Percentiles rank a stretch among this genome's conserved stretches.
Conservation (phyloP, 2,797 vertebrate species). For the Euphonia xanthogaster region DNA sequence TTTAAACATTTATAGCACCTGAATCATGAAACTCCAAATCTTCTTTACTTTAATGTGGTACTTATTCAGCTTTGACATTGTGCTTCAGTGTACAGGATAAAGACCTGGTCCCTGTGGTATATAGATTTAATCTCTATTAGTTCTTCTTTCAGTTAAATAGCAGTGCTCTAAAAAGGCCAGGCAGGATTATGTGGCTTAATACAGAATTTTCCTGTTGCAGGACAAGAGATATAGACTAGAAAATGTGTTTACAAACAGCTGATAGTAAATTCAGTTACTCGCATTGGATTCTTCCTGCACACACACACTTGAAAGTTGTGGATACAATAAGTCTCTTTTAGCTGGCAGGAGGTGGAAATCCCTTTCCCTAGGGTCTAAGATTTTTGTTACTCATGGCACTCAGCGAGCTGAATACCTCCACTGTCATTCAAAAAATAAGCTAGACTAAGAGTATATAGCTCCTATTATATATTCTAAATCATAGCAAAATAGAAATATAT, state of each 20-base stretch:
- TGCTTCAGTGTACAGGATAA: not conserved
- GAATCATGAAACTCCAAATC: not conserved
- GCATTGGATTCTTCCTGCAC: not conserved
- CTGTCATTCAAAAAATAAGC: not conserved
- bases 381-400: not conserved
- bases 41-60: not conserved
- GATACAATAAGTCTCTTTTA: not conserved
- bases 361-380: not conserved
- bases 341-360: not conserved
- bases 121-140: not conserved
- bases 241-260: not conserved
- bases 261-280: not conserved
- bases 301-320: not conserved
- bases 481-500: no score
- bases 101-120: not conserved
- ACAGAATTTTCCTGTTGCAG: not conserved
- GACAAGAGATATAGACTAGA: not conserved
- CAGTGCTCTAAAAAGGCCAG: not conserved
- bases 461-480: not conserved
- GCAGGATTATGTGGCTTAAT: not conserved
- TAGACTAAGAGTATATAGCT: not conserved
- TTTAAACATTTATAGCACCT: not conserved
- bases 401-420: not conserved
- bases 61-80: constrained; percentile 4
- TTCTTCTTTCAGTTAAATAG: not conserved